Conservation (phyloP, 1,140 invertebrate species). For the Adoxophyes honmai region DNA sequence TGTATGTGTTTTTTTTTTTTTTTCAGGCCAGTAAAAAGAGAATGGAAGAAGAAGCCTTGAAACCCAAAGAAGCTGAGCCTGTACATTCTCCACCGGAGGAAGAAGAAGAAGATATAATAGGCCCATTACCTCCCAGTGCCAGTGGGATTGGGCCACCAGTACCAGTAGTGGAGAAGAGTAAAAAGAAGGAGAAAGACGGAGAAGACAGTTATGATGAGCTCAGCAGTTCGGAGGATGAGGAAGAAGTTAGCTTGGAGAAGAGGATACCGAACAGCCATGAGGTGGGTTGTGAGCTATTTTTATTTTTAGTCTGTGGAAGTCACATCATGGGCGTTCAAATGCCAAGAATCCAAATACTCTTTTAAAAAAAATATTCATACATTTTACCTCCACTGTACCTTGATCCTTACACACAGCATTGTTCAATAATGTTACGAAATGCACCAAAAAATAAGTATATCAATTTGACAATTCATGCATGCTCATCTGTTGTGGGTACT, state of each 20-base stretch:
- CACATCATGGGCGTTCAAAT: too few relatives aligned
- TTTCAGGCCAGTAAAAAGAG: constrained; percentile 37
- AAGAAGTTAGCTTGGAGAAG: constrained; percentile 73
- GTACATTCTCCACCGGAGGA: neutral
- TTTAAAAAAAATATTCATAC: too few relatives aligned
- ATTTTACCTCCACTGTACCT: too few relatives aligned
- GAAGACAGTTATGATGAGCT: constrained; percentile 75
- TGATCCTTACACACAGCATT: too few relatives aligned
- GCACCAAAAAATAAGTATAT: too few relatives aligned
- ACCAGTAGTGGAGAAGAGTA: constrained; percentile 29
- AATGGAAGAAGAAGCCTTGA: constrained; percentile 37
- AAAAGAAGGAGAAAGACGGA: constrained; percentile 42
- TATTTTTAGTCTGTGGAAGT: too few relatives aligned
- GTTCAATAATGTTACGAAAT: too few relatives aligned
- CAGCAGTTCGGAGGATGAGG: constrained; percentile 77
- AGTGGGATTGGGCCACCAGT: constrained; percentile 43
- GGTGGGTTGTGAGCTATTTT: constrained; percentile 42
- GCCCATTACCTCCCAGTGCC: constrained; percentile 4
- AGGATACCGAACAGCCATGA: constrained; percentile 89
- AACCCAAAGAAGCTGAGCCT: constrained; percentile 25
- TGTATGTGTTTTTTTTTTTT: neutral
- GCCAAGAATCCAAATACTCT: too few relatives aligned
- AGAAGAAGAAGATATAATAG: constrained; percentile 35
- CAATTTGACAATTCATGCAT: too few relatives aligned
- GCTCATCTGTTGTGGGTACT: too few relatives aligned